Conservation (phyloP, 2,113 vertebrate species). For the Oreochromis aureus region DNA sequence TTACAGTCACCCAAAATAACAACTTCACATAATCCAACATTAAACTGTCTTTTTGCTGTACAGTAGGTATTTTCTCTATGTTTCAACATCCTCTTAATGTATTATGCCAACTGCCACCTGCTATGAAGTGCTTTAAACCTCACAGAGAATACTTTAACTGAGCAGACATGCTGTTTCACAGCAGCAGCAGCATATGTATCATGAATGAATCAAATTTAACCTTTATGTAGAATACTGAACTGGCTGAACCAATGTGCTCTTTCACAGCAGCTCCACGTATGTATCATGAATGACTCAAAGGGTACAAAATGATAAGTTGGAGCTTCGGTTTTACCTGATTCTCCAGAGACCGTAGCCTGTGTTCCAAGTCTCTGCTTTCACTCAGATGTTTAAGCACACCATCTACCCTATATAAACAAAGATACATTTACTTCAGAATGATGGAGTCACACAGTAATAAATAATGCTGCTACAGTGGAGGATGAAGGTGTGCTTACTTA, state of each 20-base stretch:
- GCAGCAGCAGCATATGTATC: neutral
- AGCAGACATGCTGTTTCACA: rapidly evolving
- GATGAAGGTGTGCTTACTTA: neutral
- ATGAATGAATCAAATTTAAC: rapidly evolving
- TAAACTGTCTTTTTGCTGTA: neutral
- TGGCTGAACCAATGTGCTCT: too few species aligned
- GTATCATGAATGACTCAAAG: rapidly evolving
- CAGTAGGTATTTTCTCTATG: neutral
- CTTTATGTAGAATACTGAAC: too few species aligned
- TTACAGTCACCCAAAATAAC: neutral
- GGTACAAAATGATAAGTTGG: neutral
- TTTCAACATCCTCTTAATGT: neutral
- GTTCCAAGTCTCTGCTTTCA: neutral
- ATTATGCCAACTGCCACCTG: neutral
- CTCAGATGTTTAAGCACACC: neutral
- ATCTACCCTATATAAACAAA: neutral
- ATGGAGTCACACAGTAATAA: neutral
- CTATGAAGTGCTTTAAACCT: neutral
- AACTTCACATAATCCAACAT: neutral
- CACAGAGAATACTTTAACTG: neutral
- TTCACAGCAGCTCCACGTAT: neutral
- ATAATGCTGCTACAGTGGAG: neutral
- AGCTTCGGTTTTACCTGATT: neutral
- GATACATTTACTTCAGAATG: rapidly evolving
- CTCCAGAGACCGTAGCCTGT: neutral